phyloP scores from a whole-genome alignment of 2,113 vertebrate species.

The Hystrix brachyura region DNA sequence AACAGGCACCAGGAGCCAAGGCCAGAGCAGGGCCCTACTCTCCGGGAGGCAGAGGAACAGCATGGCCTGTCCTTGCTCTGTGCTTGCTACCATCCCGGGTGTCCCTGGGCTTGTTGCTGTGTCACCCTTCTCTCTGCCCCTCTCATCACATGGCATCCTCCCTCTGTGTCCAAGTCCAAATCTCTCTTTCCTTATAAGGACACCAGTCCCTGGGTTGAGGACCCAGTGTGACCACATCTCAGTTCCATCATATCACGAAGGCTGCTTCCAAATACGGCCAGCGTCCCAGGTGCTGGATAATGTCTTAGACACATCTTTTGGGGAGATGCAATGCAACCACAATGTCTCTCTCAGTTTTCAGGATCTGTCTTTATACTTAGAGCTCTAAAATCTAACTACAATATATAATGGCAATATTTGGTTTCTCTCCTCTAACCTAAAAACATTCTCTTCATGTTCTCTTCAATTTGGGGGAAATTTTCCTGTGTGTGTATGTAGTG shows the following conservation, averaged over 20 bases:
- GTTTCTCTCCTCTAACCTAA: background rate
- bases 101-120: accelerated
- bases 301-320: background rate
- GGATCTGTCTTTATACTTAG: background rate
- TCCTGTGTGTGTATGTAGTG: background rate
- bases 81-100: background rate
- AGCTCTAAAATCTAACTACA: background rate
- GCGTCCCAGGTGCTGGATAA: background rate
- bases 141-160: background rate
- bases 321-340: background rate
- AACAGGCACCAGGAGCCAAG: background rate
- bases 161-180: background rate
- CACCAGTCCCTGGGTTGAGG: background rate
- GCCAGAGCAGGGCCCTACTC: background rate
- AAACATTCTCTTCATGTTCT: background rate
- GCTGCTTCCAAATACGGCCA: background rate
- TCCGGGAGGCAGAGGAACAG: accelerated
- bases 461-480: background rate
- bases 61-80: background rate
- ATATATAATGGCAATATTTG: background rate
- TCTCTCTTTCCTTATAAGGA: constrained; percentile 46
- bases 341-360: background rate
- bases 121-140: background rate
- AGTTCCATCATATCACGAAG: background rate
- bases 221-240: background rate